These are phyloP conservation scores for human DNA, from an alignment of 2,113 vertebrate species.

Conservation along the genomic window GRCh38 chr1:167183501-167184000, in stretches of 20 bases:
- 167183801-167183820: neutral
- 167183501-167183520: neutral
- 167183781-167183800: neutral
- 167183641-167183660: neutral
- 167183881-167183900: neutral
- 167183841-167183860: neutral
- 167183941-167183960: neutral
- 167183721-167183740: neutral
- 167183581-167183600: neutral
- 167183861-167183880: neutral
- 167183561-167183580: neutral
- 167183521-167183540: neutral
- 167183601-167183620: neutral
- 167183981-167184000: neutral
- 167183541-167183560: neutral
- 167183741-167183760: neutral
- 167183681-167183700: neutral
- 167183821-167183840: neutral
- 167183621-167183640: neutral
- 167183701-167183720: neutral
- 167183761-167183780: neutral
- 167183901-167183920: neutral
- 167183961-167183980: neutral
- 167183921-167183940: neutral
- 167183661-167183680: neutral